A percentile compares a stretch with the other conserved stretches of the same genome.
These are phyloP conservation scores for Rhodeus uyekii DNA, from an alignment of 2,797 vertebrate genomes.

Conservation along the genomic window DNA sequence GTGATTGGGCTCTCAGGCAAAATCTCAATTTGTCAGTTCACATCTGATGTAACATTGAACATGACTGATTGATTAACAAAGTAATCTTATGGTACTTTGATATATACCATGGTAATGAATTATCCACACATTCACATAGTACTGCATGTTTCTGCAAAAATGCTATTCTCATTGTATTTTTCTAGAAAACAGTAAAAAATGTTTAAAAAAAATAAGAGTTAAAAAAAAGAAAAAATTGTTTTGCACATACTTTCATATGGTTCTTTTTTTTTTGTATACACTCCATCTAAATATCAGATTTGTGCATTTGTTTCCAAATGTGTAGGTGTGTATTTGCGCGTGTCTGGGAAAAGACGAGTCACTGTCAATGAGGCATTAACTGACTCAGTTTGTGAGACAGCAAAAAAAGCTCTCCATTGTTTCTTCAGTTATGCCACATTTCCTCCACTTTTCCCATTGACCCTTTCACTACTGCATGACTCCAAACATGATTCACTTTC, in stretches of 20 bases:
- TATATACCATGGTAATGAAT: not conserved
- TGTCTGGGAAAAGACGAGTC: conserved; percentile 36
- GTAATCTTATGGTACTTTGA: not conserved
- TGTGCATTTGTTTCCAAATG: conserved; percentile 14
- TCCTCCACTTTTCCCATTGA: conserved; percentile 37
- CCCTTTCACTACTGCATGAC: conserved; percentile 41
- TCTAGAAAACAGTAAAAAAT: not conserved
- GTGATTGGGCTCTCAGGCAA: too few species aligned
- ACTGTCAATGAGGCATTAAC: conserved; percentile 34
- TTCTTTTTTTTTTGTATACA: not conserved
- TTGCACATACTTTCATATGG: not conserved
- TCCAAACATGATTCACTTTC: conserved; percentile 52
- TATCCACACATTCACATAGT: not conserved
- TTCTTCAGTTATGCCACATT: conserved; percentile 61
- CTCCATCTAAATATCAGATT: not conserved
- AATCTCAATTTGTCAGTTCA: too few species aligned
- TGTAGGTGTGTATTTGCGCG: conserved; percentile 38
- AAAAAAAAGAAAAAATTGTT: too few species aligned
- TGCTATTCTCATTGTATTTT: not conserved
- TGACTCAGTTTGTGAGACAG: conserved; percentile 57
- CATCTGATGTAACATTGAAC: too few species aligned
- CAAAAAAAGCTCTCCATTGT: conserved; percentile 52
- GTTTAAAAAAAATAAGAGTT: too few species aligned
- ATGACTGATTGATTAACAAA: too few species aligned
- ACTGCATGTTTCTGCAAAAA: not conserved